These are phyloP conservation scores for Acleris emargana DNA, from an alignment of 2,888 invertebrate species.

Conservation along the genomic window DNA sequence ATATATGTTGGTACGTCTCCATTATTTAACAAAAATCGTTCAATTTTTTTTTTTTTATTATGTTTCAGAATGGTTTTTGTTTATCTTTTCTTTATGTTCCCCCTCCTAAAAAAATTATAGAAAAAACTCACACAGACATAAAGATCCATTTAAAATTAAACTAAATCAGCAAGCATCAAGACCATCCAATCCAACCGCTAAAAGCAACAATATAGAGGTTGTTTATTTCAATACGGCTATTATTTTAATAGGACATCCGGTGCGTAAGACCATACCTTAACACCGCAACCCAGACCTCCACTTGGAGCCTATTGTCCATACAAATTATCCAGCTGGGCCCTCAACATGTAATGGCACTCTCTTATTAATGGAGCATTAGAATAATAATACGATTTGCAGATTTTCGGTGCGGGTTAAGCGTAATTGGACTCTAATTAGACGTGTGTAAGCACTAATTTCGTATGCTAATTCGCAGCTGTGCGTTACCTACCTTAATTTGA, in stretches of 20 bases:
- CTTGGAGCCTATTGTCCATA: too few relatives aligned
- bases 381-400: constrained; percentile 64
- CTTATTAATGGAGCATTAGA: constrained; percentile 58
- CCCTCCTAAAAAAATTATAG: too few relatives aligned
- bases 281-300: constrained; percentile 40
- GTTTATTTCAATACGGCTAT: constrained; percentile 77
- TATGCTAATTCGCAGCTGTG: constrained; percentile 65
- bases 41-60: too few relatives aligned
- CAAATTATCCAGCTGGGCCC: too few relatives aligned
- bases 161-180: constrained; percentile 53
- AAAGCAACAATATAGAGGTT: constrained; percentile 65
- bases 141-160: too few relatives aligned
- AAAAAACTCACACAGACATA: neutral
- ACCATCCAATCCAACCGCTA: constrained; percentile 39
- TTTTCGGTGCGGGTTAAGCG: constrained; percentile 42
- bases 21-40: too few relatives aligned
- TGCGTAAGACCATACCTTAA: constrained; percentile 50
- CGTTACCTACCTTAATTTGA: constrained; percentile 36
- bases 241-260: constrained; percentile 82
- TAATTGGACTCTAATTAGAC: constrained; percentile 59
- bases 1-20: too few relatives aligned
- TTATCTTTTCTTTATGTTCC: too few relatives aligned
- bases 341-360: constrained; percentile 38
- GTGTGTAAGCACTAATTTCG: constrained; percentile 56
- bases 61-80: too few relatives aligned